A percentile compares a stretch with the other conserved stretches of the same genome.
These are phyloP conservation scores for Cantharis lateralis DNA, from an alignment of 2,888 invertebrate species.

Conservation along the genomic window DNA sequence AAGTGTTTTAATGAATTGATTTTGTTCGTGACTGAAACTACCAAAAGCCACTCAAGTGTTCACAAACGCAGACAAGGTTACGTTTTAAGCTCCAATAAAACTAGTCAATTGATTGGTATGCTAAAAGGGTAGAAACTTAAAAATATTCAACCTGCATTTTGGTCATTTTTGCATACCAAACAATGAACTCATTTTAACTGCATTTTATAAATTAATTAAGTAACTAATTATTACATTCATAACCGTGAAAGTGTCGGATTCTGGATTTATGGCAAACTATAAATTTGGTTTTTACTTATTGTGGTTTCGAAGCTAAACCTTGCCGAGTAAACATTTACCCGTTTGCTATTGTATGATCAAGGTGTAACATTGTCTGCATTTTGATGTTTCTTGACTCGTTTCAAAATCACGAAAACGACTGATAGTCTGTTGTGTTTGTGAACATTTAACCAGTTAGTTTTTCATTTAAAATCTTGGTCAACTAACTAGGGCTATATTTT, in stretches of 20 bases:
- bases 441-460: neutral
- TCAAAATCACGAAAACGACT: neutral
- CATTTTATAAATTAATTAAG: neutral
- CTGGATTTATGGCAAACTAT: neutral
- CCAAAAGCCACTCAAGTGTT: neutral
- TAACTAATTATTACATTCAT: neutral
- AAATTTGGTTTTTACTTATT: neutral
- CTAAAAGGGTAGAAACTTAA: neutral
- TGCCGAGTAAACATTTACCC: neutral
- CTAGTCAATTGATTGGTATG: neutral
- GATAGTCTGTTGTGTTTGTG: neutral
- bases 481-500: no score
- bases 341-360: neutral
- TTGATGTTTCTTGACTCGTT: neutral
- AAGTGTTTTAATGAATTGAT: neutral
- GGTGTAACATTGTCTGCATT: neutral
- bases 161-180: neutral
- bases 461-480: neutral
- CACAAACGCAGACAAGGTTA: neutral
- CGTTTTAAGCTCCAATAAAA: neutral
- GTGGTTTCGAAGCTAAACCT: neutral
- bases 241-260: neutral
- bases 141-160: neutral
- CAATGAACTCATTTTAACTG: no score
- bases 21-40: neutral